phyloP scores from a whole-genome alignment of 2,113 vertebrate genomes.

The Dasyornis broadbenti region DNA sequence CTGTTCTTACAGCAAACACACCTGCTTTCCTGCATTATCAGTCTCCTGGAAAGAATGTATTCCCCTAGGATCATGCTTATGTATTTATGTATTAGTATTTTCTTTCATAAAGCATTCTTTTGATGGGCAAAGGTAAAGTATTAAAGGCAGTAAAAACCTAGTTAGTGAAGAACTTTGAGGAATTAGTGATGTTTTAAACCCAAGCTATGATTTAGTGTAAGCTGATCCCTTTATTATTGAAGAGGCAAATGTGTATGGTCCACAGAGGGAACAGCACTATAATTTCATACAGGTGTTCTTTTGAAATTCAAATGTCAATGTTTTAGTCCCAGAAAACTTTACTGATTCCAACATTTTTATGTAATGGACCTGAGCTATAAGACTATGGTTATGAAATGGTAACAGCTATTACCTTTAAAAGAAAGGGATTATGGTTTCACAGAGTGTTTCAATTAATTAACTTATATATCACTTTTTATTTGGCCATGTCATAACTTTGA shows the following conservation, averaged over 20 bases:
- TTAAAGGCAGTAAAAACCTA: not conserved
- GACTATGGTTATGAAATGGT: not conserved
- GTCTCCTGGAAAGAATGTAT: not conserved
- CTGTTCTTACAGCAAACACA: not conserved
- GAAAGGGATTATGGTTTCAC: not conserved
- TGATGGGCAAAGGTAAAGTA: not conserved
- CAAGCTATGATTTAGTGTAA: not conserved
- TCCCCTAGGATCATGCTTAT: not conserved
- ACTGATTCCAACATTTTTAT: not conserved
- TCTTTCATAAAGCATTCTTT: not conserved
- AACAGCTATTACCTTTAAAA: not conserved
- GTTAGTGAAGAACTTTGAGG: not conserved
- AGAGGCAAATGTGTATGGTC: not conserved
- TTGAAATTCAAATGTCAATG: slow-evolving; percentile 18
- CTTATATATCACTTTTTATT: not conserved
- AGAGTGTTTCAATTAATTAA: not conserved
- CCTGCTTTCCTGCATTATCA: not conserved
- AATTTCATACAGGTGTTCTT: slow-evolving; percentile 16
- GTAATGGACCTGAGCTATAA: not conserved
- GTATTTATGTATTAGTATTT: not conserved
- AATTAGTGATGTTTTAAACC: not conserved
- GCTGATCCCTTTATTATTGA: not conserved
- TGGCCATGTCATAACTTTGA: not conserved
- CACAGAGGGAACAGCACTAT: not conserved
- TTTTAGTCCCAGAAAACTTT: not conserved